Conservation (phyloP, 1,140 invertebrate genomes). For the Dinothrombium tinctorium region DNA sequence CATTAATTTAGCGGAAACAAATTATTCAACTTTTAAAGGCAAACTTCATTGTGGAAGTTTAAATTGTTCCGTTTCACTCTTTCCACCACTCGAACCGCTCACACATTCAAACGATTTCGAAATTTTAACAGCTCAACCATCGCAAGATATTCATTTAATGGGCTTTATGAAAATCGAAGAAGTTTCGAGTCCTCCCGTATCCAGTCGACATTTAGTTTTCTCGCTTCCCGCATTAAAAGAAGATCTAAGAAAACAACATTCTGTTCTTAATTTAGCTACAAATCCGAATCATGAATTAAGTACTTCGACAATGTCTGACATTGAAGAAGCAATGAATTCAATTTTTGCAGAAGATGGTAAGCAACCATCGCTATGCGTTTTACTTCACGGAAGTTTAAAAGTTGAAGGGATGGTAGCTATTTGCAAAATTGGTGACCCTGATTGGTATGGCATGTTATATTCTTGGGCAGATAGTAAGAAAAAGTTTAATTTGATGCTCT, state of each 20-base stretch:
- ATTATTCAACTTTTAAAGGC: constrained; percentile 49
- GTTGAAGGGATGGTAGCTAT: constrained; percentile 28
- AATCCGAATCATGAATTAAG: constrained; percentile 1
- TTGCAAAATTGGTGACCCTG: constrained; percentile 25
- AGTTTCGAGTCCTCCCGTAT: constrained; percentile 71
- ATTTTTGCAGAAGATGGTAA: constrained; percentile 43
- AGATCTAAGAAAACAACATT: neutral
- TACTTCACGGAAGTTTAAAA: constrained; percentile 79
- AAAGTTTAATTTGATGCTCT: constrained; percentile 80
- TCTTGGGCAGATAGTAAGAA: constrained; percentile 85
- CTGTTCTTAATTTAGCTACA: constrained; percentile 1
- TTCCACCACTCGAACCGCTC: constrained; percentile 43
- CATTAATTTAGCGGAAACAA: constrained; percentile 42
- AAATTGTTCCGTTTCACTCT: constrained; percentile 42
- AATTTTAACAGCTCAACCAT: constrained; percentile 29
- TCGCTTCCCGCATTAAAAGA: constrained; percentile 34
- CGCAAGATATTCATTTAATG: constrained; percentile 43
- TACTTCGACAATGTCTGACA: neutral
- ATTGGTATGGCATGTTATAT: constrained; percentile 83
- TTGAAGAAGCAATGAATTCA: constrained; percentile 4
- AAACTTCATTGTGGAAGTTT: constrained; percentile 48
- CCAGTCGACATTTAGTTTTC: constrained; percentile 68
- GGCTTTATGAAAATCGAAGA: constrained; percentile 59
- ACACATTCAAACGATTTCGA: constrained; percentile 39
- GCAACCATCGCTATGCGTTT: constrained; percentile 66